These are phyloP conservation scores for Steinernema feltiae DNA, from an alignment of 1,140 invertebrate genomes.

Conservation along the genomic window DNA sequence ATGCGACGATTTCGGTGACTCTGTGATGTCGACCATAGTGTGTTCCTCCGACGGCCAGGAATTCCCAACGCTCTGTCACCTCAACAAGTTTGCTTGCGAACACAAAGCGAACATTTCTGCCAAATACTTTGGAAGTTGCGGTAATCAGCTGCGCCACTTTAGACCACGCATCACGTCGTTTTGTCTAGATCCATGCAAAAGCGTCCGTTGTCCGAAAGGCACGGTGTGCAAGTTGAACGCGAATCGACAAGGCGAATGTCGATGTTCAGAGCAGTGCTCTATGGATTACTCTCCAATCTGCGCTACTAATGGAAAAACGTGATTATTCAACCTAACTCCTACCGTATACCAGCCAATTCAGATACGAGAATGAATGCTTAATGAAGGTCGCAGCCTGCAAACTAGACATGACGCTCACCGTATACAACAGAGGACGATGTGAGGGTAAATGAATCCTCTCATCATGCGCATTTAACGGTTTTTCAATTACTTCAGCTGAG, in stretches of 20 bases:
- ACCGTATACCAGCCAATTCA: no score
- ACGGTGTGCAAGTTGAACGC: constrained; percentile 77
- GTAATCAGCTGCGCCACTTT: constrained; percentile 64
- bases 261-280: constrained; percentile 73
- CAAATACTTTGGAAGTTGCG: constrained; percentile 80
- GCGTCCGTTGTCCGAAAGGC: constrained; percentile 69
- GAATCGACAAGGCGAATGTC: constrained; percentile 71
- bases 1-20: constrained; percentile 31
- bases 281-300: constrained; percentile 75
- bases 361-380: constrained; percentile 77
- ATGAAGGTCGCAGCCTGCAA: constrained; percentile 72
- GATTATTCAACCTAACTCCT: no score
- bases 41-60: constrained; percentile 55
- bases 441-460: constrained; percentile 59
- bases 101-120: constrained; percentile 72
- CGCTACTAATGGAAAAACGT: constrained; percentile 65
- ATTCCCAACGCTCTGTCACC: constrained; percentile 72
- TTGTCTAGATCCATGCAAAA: constrained; percentile 71
- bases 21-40: constrained; percentile 28
- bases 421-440: constrained; percentile 75
- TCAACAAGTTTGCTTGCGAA: constrained; percentile 71
- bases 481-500: constrained; percentile 61
- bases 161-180: background rate
- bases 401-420: constrained; percentile 68
- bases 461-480: constrained; percentile 16